phyloP scores from a whole-genome alignment of 2,888 invertebrate genomes.

The Caenorhabditis panamensis region DNA sequence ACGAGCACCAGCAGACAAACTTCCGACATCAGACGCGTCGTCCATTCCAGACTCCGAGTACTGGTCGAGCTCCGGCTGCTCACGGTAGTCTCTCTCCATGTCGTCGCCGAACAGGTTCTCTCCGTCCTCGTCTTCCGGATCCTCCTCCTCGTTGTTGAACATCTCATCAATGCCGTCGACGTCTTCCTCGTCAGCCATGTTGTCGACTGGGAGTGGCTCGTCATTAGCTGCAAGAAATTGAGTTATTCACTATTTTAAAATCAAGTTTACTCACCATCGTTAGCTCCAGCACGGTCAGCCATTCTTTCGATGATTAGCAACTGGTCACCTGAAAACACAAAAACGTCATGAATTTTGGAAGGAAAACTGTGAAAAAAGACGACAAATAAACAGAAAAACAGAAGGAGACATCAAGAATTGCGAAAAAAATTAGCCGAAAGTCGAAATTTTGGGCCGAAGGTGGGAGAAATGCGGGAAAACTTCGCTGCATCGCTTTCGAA shows the following conservation, averaged over 20 bases:
- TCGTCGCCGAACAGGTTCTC: conserved; percentile 90
- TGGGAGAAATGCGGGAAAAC: conserved; percentile 19
- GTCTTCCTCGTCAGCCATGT: conserved; percentile 57
- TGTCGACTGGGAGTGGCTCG: conserved; percentile 30
- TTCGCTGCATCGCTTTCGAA: conserved; percentile 21
- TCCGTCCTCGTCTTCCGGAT: conserved; percentile 79
- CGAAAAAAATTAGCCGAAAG: neutral
- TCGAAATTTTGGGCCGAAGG: no score
- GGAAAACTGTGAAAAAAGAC: neutral
- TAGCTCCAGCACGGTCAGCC: conserved; percentile 32
- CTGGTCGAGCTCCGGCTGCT: conserved; percentile 94
- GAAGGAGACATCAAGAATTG: neutral
- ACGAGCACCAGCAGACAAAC: conserved; percentile 91
- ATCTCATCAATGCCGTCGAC: conserved; percentile 70
- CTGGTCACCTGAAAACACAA: neutral
- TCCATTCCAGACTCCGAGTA: conserved; percentile 92
- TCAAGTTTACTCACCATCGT: neutral
- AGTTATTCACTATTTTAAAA: neutral
- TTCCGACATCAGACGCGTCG: conserved; percentile 88
- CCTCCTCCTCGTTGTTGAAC: conserved; percentile 72
- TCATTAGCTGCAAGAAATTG: conserved; percentile 29
- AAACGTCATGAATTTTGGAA: neutral
- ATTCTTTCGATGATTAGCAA: conserved; percentile 15
- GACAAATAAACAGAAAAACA: neutral
- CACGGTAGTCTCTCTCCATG: conserved; percentile 97